Conservation (phyloP, 2,797 vertebrate species). For the Sebastes minor region DNA sequence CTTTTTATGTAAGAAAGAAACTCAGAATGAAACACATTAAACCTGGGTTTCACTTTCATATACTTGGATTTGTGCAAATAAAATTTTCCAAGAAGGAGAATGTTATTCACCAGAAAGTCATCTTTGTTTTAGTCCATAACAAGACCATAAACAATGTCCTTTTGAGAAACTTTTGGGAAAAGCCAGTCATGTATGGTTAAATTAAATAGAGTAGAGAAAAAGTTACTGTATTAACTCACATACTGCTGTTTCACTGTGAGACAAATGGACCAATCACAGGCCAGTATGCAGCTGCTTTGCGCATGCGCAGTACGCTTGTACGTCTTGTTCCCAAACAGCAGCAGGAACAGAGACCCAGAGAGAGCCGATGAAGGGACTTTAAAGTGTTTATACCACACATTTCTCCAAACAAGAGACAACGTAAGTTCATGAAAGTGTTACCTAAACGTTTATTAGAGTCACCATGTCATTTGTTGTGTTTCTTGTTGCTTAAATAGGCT, state of each 20-base stretch:
- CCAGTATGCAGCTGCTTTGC: fast-evolving
- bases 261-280: constrained; percentile 46
- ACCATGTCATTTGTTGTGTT: fast-evolving
- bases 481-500: background rate
- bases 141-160: too few relatives aligned
- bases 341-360: background rate
- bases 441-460: background rate
- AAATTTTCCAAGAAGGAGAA: too few relatives aligned
- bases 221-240: background rate
- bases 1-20: too few relatives aligned
- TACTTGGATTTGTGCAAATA: too few relatives aligned
- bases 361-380: background rate
- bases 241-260: background rate
- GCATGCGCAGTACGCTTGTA: constrained; percentile 57
- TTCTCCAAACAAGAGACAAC: background rate
- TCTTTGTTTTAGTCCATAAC: too few relatives aligned
- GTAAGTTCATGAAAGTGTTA: constrained; percentile 51
- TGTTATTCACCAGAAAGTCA: too few relatives aligned
- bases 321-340: constrained; percentile 6
- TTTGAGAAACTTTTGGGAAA: too few relatives aligned
- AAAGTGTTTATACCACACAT: background rate
- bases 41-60: too few relatives aligned
- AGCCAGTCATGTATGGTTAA: too few relatives aligned
- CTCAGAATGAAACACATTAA: too few relatives aligned
- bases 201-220: fast-evolving